Base-by-base conservation (phyloP, 2,113 vertebrate genomes). In the Herpailurus yagouaroundi region DNA sequence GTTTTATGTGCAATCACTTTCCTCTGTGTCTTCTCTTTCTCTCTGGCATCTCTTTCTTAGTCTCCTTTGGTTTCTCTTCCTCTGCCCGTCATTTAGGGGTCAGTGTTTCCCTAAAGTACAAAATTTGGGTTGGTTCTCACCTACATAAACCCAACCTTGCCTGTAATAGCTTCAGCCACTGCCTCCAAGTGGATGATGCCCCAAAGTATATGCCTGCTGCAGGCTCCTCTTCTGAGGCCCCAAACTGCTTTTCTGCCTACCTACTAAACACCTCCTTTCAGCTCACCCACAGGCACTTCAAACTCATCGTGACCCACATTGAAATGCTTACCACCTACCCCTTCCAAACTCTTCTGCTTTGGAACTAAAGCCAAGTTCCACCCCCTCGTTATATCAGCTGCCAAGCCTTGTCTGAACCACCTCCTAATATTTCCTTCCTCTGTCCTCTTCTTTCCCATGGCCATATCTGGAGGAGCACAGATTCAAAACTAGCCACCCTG, bases 261-360 rank as follows among this genome's bases (percentile, higher is more conserved):
- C 95, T 63, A 86, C 95, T 83, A 87, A 96, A 95, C 92, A 95
- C 85, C 80, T 96, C 71, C 83, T 89, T 94, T 55, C 64, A 92
- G 45, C 63, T 96, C 91, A 94, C 91, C 88, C 74, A 96, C 90
- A 25, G 63, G 29, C 45, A 71, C 55, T 92, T 89, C 90, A 89
- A 96, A 97, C 50, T 97, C 48, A 82, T 81, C 89, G 68, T 91
- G 68, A 94, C 19, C 33, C 41, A 77, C 69, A 76, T 3, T 36
- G 89, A 93, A 94, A 38, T 55, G 16, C 55, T 97, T 73, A 81
- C 50, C 83, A 68, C 82, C 50, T 3, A 68, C 79, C 36, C 33
- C 91, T 90, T 87, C 36, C 80, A 84, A 94, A 94, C 27, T 83
- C 94, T 31, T 95, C 95, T 83, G 79, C 55, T 55, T 96, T 7